Evolutionary conservation across 2,797 vertebrate genomes (phyloP).

Genomic region (Cetoscarus ocellatus): DNA sequence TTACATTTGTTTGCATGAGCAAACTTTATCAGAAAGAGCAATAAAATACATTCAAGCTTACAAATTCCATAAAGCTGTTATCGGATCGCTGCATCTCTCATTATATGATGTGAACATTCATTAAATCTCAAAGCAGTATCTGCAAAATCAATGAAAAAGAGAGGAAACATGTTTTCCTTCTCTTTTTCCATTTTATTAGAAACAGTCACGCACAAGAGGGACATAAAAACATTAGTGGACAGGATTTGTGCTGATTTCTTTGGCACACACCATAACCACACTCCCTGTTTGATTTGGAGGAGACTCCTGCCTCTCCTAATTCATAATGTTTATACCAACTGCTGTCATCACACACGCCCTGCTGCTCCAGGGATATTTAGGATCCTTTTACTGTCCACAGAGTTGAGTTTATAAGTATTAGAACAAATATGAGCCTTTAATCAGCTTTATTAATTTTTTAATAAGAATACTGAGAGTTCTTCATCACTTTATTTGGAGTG

Average conservation of each 20-base stretch:
- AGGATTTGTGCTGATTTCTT: slow-evolving; percentile 9
- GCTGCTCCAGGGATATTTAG: not conserved
- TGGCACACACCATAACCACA: slow-evolving; percentile 23
- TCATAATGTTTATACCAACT: slow-evolving; percentile 3
- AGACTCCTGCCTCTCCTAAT: slow-evolving; percentile 5
- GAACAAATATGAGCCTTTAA: not conserved
- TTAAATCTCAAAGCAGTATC: not conserved
- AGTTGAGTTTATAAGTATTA: not conserved
- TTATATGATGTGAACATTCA: not conserved
- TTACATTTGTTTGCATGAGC: no score
- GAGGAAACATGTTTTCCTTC: not conserved
- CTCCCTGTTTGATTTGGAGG: slow-evolving; percentile 17
- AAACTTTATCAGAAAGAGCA: not conserved
- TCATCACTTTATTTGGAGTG: not conserved
- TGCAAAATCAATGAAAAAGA: not conserved
- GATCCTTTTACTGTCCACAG: not conserved
- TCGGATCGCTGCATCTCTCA: not conserved
- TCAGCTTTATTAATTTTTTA: not conserved
- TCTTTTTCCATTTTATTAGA: not conserved
- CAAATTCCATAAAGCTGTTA: not conserved
- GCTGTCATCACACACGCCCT: slow-evolving; percentile 4
- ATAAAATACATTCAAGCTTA: not conserved
- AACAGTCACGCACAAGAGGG: not conserved
- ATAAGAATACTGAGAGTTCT: not conserved
- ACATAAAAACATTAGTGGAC: not conserved